Evolutionary conservation across 1,140 invertebrate genomes (phyloP).

Genomic region (Anadara kagoshimensis): DNA sequence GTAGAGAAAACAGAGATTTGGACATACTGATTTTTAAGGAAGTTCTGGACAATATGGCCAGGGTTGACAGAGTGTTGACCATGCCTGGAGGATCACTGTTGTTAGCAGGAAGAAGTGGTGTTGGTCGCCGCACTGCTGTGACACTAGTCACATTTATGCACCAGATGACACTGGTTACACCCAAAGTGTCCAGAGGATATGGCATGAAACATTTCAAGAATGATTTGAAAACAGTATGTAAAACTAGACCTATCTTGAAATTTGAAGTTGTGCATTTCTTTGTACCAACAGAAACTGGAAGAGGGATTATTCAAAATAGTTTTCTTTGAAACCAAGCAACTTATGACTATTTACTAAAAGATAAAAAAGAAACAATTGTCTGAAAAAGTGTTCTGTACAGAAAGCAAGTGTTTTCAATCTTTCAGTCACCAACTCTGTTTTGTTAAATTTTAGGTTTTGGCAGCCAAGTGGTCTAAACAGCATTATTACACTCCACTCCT

Average conservation of each 20-base stretch:
- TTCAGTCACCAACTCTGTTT: no score
- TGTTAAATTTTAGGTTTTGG: no score
- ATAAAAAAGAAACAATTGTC: no score
- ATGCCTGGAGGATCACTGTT: conserved; percentile 81
- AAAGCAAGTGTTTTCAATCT: no score
- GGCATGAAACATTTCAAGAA: conserved; percentile 79
- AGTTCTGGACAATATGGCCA: conserved; percentile 80
- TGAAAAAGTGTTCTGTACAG: no score
- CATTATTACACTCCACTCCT: no score
- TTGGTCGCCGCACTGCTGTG: conserved; percentile 84
- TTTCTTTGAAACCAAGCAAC: no score
- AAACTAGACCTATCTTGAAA: conserved; percentile 12
- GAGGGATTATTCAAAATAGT: no score
- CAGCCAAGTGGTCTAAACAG: no score
- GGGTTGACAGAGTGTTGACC: conserved; percentile 80
- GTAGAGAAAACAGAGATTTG: conserved; percentile 78
- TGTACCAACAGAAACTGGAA: not conserved
- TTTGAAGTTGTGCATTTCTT: conserved; percentile 22
- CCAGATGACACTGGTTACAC: conserved; percentile 80
- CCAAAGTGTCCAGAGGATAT: conserved; percentile 78
- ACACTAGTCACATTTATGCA: conserved; percentile 84
- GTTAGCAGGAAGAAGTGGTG: conserved; percentile 84
- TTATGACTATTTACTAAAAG: no score
- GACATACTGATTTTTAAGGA: conserved; percentile 80
- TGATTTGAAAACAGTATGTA: conserved; percentile 78